Evolutionary conservation across 2,797 vertebrate species (phyloP).

Genomic region (Antrozous pallidus): DNA sequence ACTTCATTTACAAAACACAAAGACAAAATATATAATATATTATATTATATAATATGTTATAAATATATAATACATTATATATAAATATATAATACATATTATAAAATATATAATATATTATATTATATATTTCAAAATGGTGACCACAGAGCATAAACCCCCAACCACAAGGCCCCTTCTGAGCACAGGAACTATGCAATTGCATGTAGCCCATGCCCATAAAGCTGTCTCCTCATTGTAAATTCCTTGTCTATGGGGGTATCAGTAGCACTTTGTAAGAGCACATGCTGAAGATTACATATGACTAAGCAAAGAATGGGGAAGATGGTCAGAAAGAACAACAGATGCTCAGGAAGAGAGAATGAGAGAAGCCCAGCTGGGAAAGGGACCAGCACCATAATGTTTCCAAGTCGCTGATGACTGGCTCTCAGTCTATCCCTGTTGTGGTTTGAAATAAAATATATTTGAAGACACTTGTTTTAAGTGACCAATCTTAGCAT

Average conservation of each 20-base stretch:
- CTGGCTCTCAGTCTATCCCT: not conserved
- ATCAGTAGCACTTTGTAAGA: not conserved
- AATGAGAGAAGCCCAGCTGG: not conserved
- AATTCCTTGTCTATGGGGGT: not conserved
- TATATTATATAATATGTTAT: no score
- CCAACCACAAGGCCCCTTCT: not conserved
- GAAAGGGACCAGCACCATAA: not conserved
- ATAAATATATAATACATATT: no score
- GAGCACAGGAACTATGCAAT: rapidly evolving
- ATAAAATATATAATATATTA: no score
- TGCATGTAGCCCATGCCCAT: rapidly evolving
- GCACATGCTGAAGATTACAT: not conserved
- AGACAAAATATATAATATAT: no score
- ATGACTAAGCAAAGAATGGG: not conserved
- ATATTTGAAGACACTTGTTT: not conserved
- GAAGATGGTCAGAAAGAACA: not conserved
- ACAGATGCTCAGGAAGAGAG: not conserved
- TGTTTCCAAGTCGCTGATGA: not conserved
- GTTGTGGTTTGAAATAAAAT: not conserved
- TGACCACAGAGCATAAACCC: not conserved
- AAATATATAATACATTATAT: no score
- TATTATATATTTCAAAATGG: not conserved
- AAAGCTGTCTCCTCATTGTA: not conserved
- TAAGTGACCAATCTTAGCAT: not conserved
- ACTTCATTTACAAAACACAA: not conserved